Evolutionary conservation across 2,113 vertebrate genomes (phyloP).

Genomic region (Lophura nycthemera): DNA sequence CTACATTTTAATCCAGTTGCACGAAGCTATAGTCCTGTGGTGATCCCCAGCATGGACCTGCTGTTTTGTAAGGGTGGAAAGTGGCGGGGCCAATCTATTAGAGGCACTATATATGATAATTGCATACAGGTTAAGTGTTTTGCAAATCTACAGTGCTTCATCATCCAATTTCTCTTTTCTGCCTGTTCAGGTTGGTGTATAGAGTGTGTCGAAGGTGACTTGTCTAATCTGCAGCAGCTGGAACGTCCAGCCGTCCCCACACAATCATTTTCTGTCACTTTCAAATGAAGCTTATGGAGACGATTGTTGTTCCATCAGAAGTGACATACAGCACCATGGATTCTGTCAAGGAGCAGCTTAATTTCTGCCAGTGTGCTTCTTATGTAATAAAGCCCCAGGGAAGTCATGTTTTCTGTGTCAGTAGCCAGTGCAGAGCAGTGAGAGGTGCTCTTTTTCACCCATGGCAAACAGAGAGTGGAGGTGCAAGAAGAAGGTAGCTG

Average conservation of each 20-base stretch:
- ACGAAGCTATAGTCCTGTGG: background rate
- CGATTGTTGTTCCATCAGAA: background rate
- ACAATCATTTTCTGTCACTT: background rate
- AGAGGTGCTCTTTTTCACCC: background rate
- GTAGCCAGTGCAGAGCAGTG: background rate
- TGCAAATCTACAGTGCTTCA: conserved; percentile 59
- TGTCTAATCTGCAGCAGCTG: conserved; percentile 14
- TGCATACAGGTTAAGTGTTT: conserved; percentile 59
- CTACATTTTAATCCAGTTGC: conserved; percentile 54
- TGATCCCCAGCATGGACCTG: conserved; percentile 28
- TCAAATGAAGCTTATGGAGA: background rate
- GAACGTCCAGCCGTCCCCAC: background rate
- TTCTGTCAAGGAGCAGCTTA: conserved; percentile 22
- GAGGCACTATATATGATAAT: conserved; percentile 51
- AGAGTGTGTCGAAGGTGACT: conserved; percentile 41
- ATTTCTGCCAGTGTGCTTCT: conserved; percentile 21
- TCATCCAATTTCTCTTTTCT: conserved; percentile 13
- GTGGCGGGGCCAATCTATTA: background rate
- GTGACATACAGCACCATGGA: background rate
- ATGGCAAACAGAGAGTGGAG: conserved; percentile 22
- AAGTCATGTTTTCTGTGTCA: background rate
- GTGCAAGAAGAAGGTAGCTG: background rate
- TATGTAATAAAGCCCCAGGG: background rate
- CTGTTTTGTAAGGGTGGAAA: background rate
- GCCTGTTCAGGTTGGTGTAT: background rate